Evolutionary conservation across 2,113 vertebrate genomes (phyloP).

Genomic region (Pachypanchax playfairii): DNA sequence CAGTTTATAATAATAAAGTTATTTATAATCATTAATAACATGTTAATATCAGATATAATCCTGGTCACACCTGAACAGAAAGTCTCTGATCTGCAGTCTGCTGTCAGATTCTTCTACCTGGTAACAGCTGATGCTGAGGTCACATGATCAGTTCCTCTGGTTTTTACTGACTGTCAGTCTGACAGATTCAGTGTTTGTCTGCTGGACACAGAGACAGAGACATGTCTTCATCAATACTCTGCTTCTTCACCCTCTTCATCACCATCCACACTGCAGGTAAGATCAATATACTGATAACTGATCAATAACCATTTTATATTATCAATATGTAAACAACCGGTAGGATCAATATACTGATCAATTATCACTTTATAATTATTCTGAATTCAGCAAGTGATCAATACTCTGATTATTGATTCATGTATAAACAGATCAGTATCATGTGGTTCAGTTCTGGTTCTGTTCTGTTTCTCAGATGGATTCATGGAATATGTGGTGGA

Average conservation of each 20-base stretch:
- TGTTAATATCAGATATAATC: too few species aligned
- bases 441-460: neutral
- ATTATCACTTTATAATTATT: too few species aligned
- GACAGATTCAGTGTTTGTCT: conserved; percentile 10
- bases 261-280: conserved; percentile 35
- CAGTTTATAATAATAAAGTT: too few species aligned
- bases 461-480: conserved; percentile 12
- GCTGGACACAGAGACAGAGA: conserved; percentile 1
- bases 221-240: conserved; percentile 40
- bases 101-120: conserved; percentile 20
- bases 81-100: too few species aligned
- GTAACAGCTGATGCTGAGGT: conserved; percentile 44
- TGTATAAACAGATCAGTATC: neutral
- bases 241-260: conserved; percentile 38
- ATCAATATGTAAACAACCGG: conserved; percentile 14
- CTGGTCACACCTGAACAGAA: too few species aligned
- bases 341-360: too few species aligned
- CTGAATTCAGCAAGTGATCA: neutral
- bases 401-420: neutral
- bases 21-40: too few species aligned
- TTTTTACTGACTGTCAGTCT: conserved; percentile 1
- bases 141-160: conserved; percentile 21
- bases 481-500: rapidly evolving
- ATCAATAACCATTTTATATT: neutral
- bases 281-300: neutral